Evolutionary conservation across 2,888 invertebrate genomes (phyloP).

Genomic region (Hypercompe scribonia): DNA sequence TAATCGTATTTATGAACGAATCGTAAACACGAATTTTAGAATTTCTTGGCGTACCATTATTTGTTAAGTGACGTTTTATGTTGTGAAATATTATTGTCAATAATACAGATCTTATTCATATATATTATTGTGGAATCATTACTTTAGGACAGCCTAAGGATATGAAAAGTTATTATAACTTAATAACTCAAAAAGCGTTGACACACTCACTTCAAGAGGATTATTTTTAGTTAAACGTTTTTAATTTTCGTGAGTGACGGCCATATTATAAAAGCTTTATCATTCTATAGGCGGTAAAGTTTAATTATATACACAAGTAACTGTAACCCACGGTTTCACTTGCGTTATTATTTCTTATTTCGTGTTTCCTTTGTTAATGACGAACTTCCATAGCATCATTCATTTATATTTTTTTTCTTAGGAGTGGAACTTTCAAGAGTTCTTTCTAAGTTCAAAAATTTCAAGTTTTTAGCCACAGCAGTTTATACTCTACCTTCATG

Average conservation of each 20-base stretch:
- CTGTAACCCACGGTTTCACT: too few species aligned
- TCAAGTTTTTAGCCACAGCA: not conserved
- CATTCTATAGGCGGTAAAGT: conserved; percentile 45
- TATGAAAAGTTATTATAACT: conserved; percentile 32
- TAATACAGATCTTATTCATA: not conserved
- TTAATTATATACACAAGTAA: conserved; percentile 33
- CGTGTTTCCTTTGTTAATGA: not conserved
- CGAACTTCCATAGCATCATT: not conserved
- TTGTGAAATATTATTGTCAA: conserved; percentile 5
- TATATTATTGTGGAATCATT: not conserved
- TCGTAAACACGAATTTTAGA: conserved; percentile 20
- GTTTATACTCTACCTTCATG: too few species aligned
- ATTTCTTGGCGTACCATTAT: conserved; percentile 6
- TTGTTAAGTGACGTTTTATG: not conserved
- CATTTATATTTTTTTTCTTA: too few species aligned
- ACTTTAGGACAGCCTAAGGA: conserved; percentile 13
- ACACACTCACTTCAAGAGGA: conserved; percentile 33
- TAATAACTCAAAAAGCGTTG: conserved; percentile 39
- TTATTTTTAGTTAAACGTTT: conserved; percentile 46
- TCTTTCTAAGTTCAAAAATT: not conserved
- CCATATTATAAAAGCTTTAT: conserved; percentile 40
- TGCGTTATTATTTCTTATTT: not conserved
- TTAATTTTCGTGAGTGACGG: conserved; percentile 47
- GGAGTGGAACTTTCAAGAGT: too few species aligned
- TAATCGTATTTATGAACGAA: conserved; percentile 22